Base-by-base conservation (phyloP, 2,888 invertebrate genomes). In the Tubulanus polymorphus region DNA sequence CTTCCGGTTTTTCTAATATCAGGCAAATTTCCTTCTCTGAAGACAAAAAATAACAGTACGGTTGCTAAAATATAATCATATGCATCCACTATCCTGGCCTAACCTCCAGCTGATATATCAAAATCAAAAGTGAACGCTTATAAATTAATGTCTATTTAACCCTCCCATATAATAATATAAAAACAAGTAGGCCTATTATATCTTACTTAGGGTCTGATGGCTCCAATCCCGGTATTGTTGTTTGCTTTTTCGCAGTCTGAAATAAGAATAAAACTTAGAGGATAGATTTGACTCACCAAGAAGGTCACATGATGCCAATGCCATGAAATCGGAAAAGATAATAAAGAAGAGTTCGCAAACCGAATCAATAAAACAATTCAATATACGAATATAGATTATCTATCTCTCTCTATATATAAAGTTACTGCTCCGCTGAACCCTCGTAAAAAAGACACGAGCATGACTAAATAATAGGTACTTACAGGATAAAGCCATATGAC, bases 161-260 rank as follows among this genome's bases (percentile, higher is more conserved):
- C n/a, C n/a, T n/a, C n/a, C n/a, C n/a, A n/a, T n/a, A n/a, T n/a
- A n/a, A n/a, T n/a, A n/a, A n/a, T n/a, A n/a, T n/a, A n/a, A n/a
- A n/a, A n/a, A n/a, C n/a, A n/a, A n/a, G n/a, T n/a, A n/a, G n/a
- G n/a, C n/a, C n/a, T n/a, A n/a, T n/a, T n/a, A n/a, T n/a, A n/a
- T 70, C 72, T 68, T 67, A 79, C 79, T 73, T 68, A 51, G 70
- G 66, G 37, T 75, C 72, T n/a, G 75, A 67, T 3, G 78, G 75
- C 51, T 77, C 74, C 29, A 75, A 61, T n/a, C 79, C 79, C 35
- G 78, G 79, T 25, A 79, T 69, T n/a, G 75, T 74, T 8, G 76
- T 73, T 12, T 64, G 62, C 47, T 70, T 72, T 48, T 63, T 68
- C n/a, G 72, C 69, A 46, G 73, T 70, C 76, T 78, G 60, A 25